Percentiles rank a stretch among this genome's conserved stretches.
Conservation (phyloP, 1,140 invertebrate genomes). For the Cherax quadricarinatus region DNA sequence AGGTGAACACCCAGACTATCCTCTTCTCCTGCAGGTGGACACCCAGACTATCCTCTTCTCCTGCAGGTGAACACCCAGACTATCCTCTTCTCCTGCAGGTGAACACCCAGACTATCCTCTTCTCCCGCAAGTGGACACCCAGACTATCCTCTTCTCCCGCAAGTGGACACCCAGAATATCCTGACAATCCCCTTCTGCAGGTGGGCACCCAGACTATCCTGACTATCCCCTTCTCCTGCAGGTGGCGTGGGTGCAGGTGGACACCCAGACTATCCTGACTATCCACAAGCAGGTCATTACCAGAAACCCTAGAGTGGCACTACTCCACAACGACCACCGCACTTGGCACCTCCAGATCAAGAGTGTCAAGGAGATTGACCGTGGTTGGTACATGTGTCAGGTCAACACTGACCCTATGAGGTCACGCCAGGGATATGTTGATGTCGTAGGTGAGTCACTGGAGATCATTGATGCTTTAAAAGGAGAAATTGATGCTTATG, state of each 20-base stretch:
- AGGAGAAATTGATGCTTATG: too few species aligned
- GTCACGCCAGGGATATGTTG: slow-evolving; percentile 20
- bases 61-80: too few species aligned
- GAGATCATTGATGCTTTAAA: too few species aligned
- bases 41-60: too few species aligned
- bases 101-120: not conserved
- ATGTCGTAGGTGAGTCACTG: slow-evolving; percentile 3
- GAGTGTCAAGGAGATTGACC: slow-evolving; percentile 27
- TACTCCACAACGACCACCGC: slow-evolving; percentile 37
- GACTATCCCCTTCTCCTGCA: not conserved
- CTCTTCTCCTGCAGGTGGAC: too few species aligned
- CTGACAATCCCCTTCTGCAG: not conserved
- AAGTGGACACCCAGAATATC: slow-evolving; percentile 84
- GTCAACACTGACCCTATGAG: slow-evolving; percentile 90
- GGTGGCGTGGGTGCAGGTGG: slow-evolving; percentile 78
- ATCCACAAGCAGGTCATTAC: slow-evolving; percentile 36
- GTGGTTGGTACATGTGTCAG: slow-evolving; percentile 82
- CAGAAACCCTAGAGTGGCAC: slow-evolving; percentile 23
- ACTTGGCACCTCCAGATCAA: slow-evolving; percentile 32
- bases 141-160: not conserved
- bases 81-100: not conserved
- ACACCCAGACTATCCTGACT: slow-evolving; percentile 82
- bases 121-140: too few species aligned
- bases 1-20: too few species aligned
- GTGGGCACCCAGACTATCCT: not conserved